These are phyloP conservation scores for Hedychridium roseum DNA, from an alignment of 2,888 invertebrate genomes.

Conservation along the genomic window DNA sequence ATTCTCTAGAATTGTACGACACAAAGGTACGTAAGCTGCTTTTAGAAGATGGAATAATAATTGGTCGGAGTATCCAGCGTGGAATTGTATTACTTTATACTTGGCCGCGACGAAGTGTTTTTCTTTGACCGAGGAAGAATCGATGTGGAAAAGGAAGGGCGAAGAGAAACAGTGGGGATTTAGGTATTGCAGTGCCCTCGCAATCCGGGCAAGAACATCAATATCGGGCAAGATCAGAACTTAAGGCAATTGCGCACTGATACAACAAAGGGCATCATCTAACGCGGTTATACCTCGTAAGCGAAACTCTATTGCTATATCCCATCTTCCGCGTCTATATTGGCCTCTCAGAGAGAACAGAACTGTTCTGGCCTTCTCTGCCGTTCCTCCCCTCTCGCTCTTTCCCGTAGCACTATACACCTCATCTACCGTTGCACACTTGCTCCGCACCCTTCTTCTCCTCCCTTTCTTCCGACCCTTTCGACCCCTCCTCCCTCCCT, in stretches of 20 bases:
- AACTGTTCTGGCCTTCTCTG: slow-evolving; percentile 29
- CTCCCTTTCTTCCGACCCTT: not conserved
- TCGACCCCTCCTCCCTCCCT: slow-evolving; percentile 1
- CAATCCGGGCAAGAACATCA: slow-evolving; percentile 34
- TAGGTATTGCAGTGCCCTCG: too few relatives aligned
- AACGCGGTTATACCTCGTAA: slow-evolving; percentile 53
- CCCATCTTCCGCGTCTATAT: slow-evolving; percentile 46
- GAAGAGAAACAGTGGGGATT: too few relatives aligned
- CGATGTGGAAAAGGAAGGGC: too few relatives aligned
- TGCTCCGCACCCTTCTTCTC: not conserved
- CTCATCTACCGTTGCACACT: not conserved
- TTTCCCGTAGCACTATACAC: not conserved
- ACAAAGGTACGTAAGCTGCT: too few relatives aligned
- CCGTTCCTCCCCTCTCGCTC: slow-evolving; percentile 23
- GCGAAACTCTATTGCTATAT: slow-evolving; percentile 54
- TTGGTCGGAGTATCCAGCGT: too few relatives aligned
- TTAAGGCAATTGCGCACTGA: slow-evolving; percentile 55
- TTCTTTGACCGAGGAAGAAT: too few relatives aligned
- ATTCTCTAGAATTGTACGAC: too few relatives aligned
- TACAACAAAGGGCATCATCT: slow-evolving; percentile 55
- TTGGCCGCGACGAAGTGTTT: too few relatives aligned
- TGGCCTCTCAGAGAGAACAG: slow-evolving; percentile 41
- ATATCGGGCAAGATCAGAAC: slow-evolving; percentile 51
- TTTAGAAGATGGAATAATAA: too few relatives aligned
- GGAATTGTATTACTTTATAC: too few relatives aligned